These are phyloP conservation scores for Nipponacmea schrenckii DNA, from an alignment of 2,888 invertebrate genomes.

Conservation along the genomic window DNA sequence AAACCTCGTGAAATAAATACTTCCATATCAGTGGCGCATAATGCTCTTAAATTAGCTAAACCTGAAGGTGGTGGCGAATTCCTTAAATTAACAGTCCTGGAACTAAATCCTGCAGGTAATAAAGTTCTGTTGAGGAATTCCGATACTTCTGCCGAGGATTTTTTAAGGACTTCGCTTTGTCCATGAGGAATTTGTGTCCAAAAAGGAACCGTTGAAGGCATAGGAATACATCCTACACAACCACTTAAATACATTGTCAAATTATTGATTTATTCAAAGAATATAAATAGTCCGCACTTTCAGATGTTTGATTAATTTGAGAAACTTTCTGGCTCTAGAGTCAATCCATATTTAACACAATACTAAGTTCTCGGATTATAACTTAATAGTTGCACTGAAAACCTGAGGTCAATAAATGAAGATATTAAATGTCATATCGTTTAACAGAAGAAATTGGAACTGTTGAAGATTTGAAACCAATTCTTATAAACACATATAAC, in stretches of 20 bases:
- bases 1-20: constrained; percentile 33
- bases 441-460: constrained; percentile 2
- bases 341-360: background rate
- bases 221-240: constrained; percentile 17
- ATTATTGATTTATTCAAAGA: background rate
- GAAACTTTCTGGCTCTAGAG: background rate
- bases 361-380: too few relatives aligned
- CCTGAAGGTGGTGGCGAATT: constrained; percentile 39
- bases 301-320: background rate
- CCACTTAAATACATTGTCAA: constrained; percentile 19
- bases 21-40: constrained; percentile 46
- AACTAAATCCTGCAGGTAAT: background rate
- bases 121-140: constrained; percentile 18
- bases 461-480: background rate
- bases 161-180: constrained; percentile 14
- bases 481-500: constrained; percentile 5
- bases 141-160: constrained; percentile 15
- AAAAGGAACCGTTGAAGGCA: background rate
- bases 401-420: too few relatives aligned
- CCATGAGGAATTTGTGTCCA: constrained; percentile 14
- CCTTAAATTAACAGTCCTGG: background rate
- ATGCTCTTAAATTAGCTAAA: constrained; percentile 50
- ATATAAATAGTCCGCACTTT: background rate
- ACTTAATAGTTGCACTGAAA: too few relatives aligned
- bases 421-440: background rate